Percentiles rank a stretch among this genome's conserved stretches.
Conservation (phyloP, 2,113 vertebrate genomes). For the Nothocercus nigrocapillus region DNA sequence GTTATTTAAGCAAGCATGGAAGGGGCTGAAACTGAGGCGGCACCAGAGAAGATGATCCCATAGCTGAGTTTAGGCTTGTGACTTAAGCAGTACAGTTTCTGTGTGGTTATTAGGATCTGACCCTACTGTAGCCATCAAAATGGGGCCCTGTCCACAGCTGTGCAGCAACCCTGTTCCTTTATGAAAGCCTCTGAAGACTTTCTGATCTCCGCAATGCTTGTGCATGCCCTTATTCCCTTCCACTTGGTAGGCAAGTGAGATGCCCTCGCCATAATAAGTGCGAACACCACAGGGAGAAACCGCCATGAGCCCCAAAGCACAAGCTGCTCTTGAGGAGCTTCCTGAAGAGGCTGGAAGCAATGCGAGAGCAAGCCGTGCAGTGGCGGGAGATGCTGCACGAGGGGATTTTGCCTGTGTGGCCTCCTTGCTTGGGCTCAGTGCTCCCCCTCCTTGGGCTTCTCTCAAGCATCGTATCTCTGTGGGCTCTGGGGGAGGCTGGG, state of each 20-base stretch:
- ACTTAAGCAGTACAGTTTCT: background rate
- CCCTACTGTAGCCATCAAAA: background rate
- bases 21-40: background rate
- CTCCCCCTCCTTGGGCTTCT: background rate
- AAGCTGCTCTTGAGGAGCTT: background rate
- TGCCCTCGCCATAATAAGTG: background rate
- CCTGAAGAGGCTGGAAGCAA: background rate
- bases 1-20: rapidly evolving
- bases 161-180: background rate
- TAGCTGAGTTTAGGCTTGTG: rapidly evolving
- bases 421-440: background rate
- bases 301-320: background rate
- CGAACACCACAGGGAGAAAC: background rate
- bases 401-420: background rate
- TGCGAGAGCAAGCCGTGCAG: background rate
- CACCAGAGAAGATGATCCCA: background rate
- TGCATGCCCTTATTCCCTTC: background rate
- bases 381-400: background rate
- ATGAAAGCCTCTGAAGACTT: too few relatives aligned
- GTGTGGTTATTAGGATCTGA: background rate
- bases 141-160: rapidly evolving
- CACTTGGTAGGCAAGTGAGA: background rate
- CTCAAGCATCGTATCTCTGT: too few relatives aligned
- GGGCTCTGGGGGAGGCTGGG: background rate
- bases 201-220: too few relatives aligned